A percentile compares a stretch with the other conserved stretches of the same genome.
Conservation (phyloP, 2,113 vertebrate species). For the Poicephalus gulielmi region DNA sequence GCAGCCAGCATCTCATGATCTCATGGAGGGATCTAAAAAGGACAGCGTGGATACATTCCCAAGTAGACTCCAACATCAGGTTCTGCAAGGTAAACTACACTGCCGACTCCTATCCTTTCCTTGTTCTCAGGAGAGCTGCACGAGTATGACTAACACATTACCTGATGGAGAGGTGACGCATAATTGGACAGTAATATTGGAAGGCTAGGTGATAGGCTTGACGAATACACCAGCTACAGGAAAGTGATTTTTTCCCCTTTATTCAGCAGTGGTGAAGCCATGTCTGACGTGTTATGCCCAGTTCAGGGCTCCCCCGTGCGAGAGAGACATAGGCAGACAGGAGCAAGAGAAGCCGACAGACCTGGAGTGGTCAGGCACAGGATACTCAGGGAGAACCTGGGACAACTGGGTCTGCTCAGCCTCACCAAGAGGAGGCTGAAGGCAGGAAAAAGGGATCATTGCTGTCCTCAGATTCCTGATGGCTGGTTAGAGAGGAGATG, state of each 20-base stretch:
- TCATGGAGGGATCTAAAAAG: background rate
- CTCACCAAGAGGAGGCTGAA: background rate
- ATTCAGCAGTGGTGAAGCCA: background rate
- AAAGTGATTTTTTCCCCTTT: background rate
- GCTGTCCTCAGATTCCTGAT: background rate
- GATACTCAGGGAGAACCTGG: background rate
- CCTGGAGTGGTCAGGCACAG: background rate
- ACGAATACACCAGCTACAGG: background rate
- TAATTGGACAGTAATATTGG: background rate
- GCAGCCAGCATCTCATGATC: background rate
- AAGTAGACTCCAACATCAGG: background rate
- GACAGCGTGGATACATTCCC: background rate
- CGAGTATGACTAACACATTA: background rate
- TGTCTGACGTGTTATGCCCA: background rate
- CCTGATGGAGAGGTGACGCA: background rate
- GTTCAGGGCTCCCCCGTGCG: background rate
- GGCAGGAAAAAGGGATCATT: background rate
- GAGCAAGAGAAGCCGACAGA: background rate
- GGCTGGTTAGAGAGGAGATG: background rate
- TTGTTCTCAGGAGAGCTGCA: constrained; percentile 9
- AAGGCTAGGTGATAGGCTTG: background rate
- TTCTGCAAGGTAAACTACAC: constrained; percentile 31
- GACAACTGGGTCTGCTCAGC: background rate
- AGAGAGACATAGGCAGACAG: background rate
- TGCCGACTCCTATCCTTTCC: background rate